These are phyloP conservation scores for Aphidius ervi DNA, from an alignment of 1,140 invertebrate species.

Conservation along the genomic window DNA sequence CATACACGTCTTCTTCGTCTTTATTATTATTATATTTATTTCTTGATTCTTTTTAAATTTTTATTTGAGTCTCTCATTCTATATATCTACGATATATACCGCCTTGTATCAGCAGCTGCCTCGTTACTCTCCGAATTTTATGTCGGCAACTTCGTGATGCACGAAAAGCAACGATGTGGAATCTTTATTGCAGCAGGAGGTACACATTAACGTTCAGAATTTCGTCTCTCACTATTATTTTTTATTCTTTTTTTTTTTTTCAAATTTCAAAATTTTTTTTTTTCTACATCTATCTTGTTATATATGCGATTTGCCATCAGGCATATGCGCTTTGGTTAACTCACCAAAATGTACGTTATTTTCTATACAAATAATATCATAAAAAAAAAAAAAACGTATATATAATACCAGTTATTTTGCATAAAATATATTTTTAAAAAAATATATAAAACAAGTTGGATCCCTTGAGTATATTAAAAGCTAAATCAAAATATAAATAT, in stretches of 20 bases:
- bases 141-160: conserved; percentile 15
- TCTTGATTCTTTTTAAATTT: conserved; percentile 6
- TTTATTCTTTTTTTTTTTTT: conserved; percentile 16
- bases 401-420: no score
- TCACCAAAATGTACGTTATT: no score
- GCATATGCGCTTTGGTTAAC: background rate
- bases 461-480: no score
- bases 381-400: no score
- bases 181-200: conserved; percentile 18
- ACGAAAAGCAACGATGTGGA: conserved; percentile 17
- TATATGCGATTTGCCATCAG: no score
- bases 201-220: conserved; percentile 16
- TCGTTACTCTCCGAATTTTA: conserved; percentile 22
- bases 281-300: background rate
- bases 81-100: conserved; percentile 12
- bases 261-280: conserved; percentile 19
- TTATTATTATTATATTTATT: conserved; percentile 25
- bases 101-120: conserved; percentile 19
- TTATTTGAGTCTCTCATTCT: background rate
- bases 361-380: no score
- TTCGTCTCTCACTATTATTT: conserved; percentile 19
- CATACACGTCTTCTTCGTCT: background rate
- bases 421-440: no score
- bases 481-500: no score
- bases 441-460: no score